These are phyloP conservation scores for Acridotheres tristis DNA, from an alignment of 2,797 vertebrate species.

Conservation along the genomic window DNA sequence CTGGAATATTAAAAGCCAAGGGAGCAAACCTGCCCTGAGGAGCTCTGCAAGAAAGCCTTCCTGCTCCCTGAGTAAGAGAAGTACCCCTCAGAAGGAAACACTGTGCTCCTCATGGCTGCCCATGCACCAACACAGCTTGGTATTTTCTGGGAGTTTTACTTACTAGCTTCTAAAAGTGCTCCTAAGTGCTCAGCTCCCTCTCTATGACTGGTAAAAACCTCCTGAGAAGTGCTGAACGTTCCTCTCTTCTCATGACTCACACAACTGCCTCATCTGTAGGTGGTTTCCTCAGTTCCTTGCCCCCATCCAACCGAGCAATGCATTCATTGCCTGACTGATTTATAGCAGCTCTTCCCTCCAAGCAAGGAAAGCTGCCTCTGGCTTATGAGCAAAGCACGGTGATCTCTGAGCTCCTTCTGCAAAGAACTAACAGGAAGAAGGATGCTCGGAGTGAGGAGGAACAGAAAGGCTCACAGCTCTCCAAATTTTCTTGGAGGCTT, in stretches of 20 bases:
- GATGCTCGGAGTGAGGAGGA: not conserved
- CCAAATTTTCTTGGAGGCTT: not conserved
- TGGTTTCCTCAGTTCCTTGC: conserved; percentile 57
- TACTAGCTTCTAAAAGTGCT: not conserved
- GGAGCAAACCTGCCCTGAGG: conserved; percentile 9
- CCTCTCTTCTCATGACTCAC: conserved; percentile 24
- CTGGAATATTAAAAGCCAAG: conserved; percentile 22
- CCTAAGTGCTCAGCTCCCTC: not conserved
- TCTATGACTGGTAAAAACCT: not conserved
- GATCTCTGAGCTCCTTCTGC: conserved; percentile 20
- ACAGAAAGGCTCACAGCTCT: not conserved
- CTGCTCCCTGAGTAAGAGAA: not conserved
- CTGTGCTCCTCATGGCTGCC: not conserved
- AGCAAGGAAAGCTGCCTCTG: not conserved
- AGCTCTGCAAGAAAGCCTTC: not conserved
- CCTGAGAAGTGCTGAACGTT: conserved; percentile 3
- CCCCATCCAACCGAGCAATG: not conserved
- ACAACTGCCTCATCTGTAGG: conserved; percentile 35
- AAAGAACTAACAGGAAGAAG: not conserved
- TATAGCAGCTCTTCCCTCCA: not conserved
- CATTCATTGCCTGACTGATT: not conserved
- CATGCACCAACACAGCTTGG: not conserved
- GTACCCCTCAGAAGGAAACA: not conserved
- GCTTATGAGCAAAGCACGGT: not conserved
- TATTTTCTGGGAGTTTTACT: conserved; percentile 8